Evolutionary conservation across 2,113 vertebrate genomes (phyloP).

Genomic region (Propithecus coquereli): DNA sequence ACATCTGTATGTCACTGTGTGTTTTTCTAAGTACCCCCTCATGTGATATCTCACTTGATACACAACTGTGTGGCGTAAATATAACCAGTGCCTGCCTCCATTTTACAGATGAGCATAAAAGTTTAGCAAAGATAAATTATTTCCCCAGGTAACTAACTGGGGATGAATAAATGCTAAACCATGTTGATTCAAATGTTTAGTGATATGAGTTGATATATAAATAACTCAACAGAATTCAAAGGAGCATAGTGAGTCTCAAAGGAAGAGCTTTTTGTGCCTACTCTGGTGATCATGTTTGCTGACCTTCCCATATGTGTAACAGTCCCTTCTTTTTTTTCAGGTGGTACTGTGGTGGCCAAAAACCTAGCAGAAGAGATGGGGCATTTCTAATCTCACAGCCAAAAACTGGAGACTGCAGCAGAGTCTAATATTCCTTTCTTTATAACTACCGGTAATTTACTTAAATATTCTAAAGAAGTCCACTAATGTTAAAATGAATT

Average conservation of each 20-base stretch:
- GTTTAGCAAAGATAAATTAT: background rate
- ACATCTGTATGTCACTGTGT: background rate
- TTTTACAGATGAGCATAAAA: background rate
- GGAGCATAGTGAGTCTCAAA: background rate
- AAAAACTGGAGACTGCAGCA: background rate
- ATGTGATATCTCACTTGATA: background rate
- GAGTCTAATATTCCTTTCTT: background rate
- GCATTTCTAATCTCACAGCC: background rate
- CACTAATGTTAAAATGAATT: background rate
- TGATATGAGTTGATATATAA: background rate
- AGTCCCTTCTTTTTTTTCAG: background rate
- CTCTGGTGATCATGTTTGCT: background rate
- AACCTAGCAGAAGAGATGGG: background rate
- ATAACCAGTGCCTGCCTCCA: background rate
- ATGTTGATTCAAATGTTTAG: background rate
- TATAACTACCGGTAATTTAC: background rate
- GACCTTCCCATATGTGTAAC: background rate
- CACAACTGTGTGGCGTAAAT: background rate
- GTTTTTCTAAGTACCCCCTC: background rate
- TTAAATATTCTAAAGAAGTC: background rate
- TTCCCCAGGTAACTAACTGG: background rate
- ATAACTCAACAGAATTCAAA: background rate
- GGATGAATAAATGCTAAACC: background rate
- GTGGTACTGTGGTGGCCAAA: background rate
- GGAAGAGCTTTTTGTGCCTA: background rate